Evolutionary conservation across 30 jellyfish, hydroid and myxozoan species (phyloP).

Genomic region (Chironex yamaguchii): DNA sequence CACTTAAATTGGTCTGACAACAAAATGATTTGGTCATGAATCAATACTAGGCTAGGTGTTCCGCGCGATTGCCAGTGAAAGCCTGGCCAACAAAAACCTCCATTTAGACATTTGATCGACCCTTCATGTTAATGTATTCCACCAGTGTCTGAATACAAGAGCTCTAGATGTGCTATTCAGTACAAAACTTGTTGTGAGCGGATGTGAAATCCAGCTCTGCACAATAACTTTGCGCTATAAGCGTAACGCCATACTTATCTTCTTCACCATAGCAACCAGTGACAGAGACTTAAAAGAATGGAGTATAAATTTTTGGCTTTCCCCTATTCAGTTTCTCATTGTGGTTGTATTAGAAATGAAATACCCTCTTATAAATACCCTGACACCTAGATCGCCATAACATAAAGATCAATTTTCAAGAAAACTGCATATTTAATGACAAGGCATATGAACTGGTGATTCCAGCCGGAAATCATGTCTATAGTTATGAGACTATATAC

Average conservation of each 20-base stretch:
- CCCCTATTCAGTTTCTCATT: background rate
- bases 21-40: no score
- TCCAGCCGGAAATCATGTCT: no score
- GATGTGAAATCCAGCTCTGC: background rate
- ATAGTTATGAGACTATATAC: no score
- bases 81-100: background rate
- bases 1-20: no score
- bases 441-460: no score
- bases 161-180: background rate
- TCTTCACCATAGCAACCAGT: background rate
- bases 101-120: background rate
- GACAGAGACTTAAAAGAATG: background rate
- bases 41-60: background rate
- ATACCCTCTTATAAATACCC: no score
- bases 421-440: no score
- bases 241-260: background rate
- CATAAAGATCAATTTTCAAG: no score
- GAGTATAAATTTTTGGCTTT: background rate
- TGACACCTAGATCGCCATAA: no score
- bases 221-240: background rate
- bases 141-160: background rate
- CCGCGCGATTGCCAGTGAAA: background rate
- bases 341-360: background rate
- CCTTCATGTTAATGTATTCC: background rate
- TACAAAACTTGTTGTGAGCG: background rate